phyloP scores from a whole-genome alignment of 1,140 invertebrate species.

The Aphelenchoides avenae region DNA sequence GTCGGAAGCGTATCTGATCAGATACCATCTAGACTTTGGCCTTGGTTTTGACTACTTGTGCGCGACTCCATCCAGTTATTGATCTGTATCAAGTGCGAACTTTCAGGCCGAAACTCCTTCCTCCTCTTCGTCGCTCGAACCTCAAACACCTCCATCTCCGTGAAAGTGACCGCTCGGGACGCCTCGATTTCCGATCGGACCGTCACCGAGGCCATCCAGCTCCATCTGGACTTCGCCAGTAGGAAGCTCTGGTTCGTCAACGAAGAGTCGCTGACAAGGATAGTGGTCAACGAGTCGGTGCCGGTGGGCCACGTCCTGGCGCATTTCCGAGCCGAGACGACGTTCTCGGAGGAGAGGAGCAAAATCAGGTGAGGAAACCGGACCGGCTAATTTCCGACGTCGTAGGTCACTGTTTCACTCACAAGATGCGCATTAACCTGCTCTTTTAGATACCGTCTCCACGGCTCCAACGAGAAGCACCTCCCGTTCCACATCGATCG shows the following conservation, averaged over 20 bases:
- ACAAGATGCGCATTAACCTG: too few relatives aligned
- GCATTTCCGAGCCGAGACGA: conserved; percentile 33
- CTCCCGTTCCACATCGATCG: neutral
- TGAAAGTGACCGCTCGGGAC: conserved; percentile 20
- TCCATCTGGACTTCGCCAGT: conserved; percentile 13
- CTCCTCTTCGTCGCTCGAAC: neutral
- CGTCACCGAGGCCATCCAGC: conserved; percentile 23
- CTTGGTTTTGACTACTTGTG: neutral
- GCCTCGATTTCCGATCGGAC: conserved; percentile 13
- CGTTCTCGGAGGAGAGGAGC: conserved; percentile 15
- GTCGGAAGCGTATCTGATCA: too few relatives aligned
- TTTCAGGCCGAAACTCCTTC: neutral
- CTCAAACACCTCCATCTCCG: neutral
- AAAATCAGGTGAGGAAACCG: conserved; percentile 26
- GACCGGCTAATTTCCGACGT: too few relatives aligned
- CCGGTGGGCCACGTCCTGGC: conserved; percentile 23
- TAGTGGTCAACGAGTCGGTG: conserved; percentile 32
- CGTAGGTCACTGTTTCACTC: too few relatives aligned
- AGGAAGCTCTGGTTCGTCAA: conserved; percentile 32
- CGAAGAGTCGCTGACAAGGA: conserved; percentile 8
- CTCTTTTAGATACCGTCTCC: too few relatives aligned
- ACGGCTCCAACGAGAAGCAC: neutral
- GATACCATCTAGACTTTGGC: too few relatives aligned
- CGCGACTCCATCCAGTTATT: conserved; percentile 3
- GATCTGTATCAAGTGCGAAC: conserved; percentile 1